Evolutionary conservation across 2,797 vertebrate genomes (phyloP).

Genomic region (Ptychadena robeensis): DNA sequence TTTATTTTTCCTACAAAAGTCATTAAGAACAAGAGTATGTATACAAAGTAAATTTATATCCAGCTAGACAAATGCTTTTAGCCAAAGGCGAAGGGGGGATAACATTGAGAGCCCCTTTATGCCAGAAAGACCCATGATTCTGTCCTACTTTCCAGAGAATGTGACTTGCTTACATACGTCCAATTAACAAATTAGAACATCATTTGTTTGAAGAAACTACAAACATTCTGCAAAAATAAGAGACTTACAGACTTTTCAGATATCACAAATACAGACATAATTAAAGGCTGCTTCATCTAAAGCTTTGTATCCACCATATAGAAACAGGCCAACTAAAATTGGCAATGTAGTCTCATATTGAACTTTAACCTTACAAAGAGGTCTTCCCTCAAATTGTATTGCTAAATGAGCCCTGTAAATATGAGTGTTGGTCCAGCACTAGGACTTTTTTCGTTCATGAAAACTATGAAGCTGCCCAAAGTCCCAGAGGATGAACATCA

Average conservation of each 20-base stretch:
- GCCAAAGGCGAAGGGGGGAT: slow-evolving; percentile 10
- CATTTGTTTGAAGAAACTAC: slow-evolving; percentile 14
- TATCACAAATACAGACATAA: slow-evolving; percentile 46
- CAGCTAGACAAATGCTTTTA: slow-evolving; percentile 11
- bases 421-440: neutral
- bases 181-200: slow-evolving; percentile 16
- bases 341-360: slow-evolving; percentile 21
- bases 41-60: slow-evolving; percentile 32
- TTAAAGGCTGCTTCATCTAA: slow-evolving; percentile 29
- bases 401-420: slow-evolving; percentile 51
- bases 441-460: neutral
- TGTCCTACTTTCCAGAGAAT: neutral
- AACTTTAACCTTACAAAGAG: slow-evolving; percentile 23
- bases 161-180: neutral
- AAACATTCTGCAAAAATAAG: slow-evolving; percentile 42
- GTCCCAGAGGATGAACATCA: neutral
- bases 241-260: slow-evolving; percentile 39
- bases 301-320: slow-evolving; percentile 23
- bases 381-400: slow-evolving; percentile 46
- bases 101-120: neutral
- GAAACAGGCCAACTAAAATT: slow-evolving; percentile 25
- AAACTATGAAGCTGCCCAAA: neutral
- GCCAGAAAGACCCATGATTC: neutral
- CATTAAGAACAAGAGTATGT: slow-evolving; percentile 34
- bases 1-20: slow-evolving; percentile 48